phyloP scores from a whole-genome alignment of 2,797 vertebrate genomes.

The Tiaroga cobitis region DNA sequence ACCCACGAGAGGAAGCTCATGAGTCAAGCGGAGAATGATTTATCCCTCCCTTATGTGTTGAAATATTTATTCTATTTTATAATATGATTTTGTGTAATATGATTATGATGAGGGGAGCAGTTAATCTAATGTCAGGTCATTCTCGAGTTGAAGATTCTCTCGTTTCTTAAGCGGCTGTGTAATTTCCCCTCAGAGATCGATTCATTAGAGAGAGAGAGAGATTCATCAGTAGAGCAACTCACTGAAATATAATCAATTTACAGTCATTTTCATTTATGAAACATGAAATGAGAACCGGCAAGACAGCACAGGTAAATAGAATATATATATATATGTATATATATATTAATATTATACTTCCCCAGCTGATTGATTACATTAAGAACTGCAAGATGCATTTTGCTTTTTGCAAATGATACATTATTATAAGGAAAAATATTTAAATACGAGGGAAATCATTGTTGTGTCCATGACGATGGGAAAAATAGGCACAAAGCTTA shows the following conservation, averaged over 20 bases:
- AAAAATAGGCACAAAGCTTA: too few species aligned
- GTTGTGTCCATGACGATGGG: too few species aligned
- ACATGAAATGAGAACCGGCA: not conserved
- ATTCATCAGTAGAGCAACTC: constrained; percentile 50
- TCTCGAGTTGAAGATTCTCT: not conserved
- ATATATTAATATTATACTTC: not conserved
- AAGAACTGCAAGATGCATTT: not conserved
- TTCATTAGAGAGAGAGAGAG: constrained; percentile 51
- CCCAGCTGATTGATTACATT: not conserved
- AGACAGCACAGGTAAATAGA: not conserved
- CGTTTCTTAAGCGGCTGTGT: constrained; percentile 32
- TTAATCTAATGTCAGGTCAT: not conserved
- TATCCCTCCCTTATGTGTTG: not conserved
- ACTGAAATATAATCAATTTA: constrained; percentile 43
- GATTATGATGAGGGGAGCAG: constrained; percentile 5
- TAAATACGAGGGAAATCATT: too few species aligned
- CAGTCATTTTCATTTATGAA: constrained; percentile 45
- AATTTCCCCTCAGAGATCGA: constrained; percentile 50
- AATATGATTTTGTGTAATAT: constrained; percentile 3
- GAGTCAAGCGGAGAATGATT: not conserved
- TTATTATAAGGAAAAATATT: too few species aligned
- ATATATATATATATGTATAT: too few species aligned
- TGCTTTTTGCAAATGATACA: too few species aligned
- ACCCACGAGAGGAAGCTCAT: not conserved
- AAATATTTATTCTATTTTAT: not conserved